Conservation (phyloP, 1,140 invertebrate species). For the Tenebrio molitor region DNA sequence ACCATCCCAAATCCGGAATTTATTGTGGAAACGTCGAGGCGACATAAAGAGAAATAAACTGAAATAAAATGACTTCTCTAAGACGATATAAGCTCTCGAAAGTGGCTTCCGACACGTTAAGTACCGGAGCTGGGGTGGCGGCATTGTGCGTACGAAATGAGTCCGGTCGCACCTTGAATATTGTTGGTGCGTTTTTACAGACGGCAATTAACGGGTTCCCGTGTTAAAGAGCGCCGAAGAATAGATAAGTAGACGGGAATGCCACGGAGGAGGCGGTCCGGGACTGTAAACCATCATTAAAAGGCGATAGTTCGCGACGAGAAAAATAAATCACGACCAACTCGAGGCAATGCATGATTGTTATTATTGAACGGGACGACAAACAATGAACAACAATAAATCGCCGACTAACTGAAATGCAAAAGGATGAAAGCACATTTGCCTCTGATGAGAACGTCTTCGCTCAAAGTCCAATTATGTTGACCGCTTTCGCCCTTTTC, state of each 20-base stretch:
- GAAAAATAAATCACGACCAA: slow-evolving; percentile 29
- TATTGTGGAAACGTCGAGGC: slow-evolving; percentile 2
- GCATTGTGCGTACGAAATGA: background rate
- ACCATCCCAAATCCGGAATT: slow-evolving; percentile 7
- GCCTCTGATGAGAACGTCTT: slow-evolving; percentile 30
- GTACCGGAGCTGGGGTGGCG: background rate
- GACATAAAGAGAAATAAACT: slow-evolving; percentile 5
- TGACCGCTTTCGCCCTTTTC: slow-evolving; percentile 36
- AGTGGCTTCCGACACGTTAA: slow-evolving; percentile 21
- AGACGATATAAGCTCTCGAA: background rate
- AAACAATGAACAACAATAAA: slow-evolving; percentile 31
- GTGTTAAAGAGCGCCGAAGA: slow-evolving; percentile 7
- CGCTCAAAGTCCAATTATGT: slow-evolving; percentile 37
- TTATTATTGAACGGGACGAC: slow-evolving; percentile 29
- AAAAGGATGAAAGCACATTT: slow-evolving; percentile 28
- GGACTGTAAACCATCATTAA: slow-evolving; percentile 22
- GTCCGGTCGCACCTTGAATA: slow-evolving; percentile 14
- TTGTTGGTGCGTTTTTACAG: slow-evolving; percentile 19
- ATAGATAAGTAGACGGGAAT: slow-evolving; percentile 13
- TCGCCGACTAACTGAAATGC: slow-evolving; percentile 20
- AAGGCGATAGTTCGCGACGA: slow-evolving; percentile 2
- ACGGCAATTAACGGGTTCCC: slow-evolving; percentile 18
- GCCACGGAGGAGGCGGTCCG: slow-evolving; percentile 6
- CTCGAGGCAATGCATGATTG: background rate
- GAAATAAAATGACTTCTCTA: slow-evolving; percentile 8